A percentile compares a stretch with the other conserved stretches of the same genome.
phyloP scores from a whole-genome alignment of 2,797 vertebrate genomes.

The Ptychadena robeensis region DNA sequence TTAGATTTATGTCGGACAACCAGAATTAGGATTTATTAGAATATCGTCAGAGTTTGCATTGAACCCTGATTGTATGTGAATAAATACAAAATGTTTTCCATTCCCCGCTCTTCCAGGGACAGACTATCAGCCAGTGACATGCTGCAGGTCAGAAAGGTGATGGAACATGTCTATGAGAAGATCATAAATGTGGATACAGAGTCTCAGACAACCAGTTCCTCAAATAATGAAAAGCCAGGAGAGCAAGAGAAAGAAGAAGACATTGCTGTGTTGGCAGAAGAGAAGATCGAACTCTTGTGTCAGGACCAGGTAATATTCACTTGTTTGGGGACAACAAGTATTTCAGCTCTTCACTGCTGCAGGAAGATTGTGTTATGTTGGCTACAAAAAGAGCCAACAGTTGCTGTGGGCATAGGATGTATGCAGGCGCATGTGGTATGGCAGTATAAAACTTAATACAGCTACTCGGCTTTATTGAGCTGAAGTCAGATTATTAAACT shows the following conservation, averaged over 20 bases:
- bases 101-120: conserved; percentile 77
- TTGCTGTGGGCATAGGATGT: too few species aligned
- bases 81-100: neutral
- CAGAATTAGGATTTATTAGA: too few species aligned
- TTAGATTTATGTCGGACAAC: too few species aligned
- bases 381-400: too few species aligned
- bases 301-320: conserved; percentile 88
- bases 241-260: conserved; percentile 98
- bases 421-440: too few species aligned
- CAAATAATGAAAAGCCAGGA: conserved; percentile 94
- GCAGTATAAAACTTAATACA: too few species aligned
- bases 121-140: conserved; percentile 97
- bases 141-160: conserved; percentile 98
- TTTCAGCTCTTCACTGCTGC: too few species aligned
- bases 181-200: conserved; percentile 98
- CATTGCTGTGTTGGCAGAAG: conserved; percentile 93
- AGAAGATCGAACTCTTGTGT: conserved; percentile 98
- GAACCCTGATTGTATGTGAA: neutral
- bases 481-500: too few species aligned
- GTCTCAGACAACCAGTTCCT: conserved; percentile 97
- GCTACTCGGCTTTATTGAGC: too few species aligned
- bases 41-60: neutral
- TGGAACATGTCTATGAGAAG: conserved; percentile 99
- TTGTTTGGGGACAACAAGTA: neutral
- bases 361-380: too few species aligned